Percentiles rank a stretch among this genome's conserved stretches.
Evolutionary conservation across 2,888 invertebrate genomes (phyloP).

Genomic region (Plemyria rubiginata): DNA sequence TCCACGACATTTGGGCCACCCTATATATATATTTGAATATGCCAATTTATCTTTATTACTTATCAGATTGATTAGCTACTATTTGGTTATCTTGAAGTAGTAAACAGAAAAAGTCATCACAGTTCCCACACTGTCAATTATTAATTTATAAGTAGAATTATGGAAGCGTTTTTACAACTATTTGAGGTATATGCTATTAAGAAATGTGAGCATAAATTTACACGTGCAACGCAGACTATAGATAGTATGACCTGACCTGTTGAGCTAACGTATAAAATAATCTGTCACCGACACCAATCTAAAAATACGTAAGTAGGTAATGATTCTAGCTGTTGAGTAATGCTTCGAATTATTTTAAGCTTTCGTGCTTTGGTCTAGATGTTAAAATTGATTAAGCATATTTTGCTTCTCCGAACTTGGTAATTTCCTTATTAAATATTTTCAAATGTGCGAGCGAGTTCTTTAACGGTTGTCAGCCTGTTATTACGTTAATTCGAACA

Average conservation of each 20-base stretch:
- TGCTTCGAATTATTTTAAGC: conserved; percentile 25
- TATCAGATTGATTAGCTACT: conserved; percentile 13
- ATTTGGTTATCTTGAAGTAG: conserved; percentile 1
- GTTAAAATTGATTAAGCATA: conserved; percentile 26
- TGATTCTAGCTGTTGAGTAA: conserved; percentile 61
- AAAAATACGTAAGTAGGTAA: conserved; percentile 64
- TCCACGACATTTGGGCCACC: too few relatives aligned
- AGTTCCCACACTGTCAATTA: neutral
- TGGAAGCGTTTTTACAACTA: neutral
- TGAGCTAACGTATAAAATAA: conserved; percentile 45
- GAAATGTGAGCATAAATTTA: conserved; percentile 24
- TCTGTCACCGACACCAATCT: conserved; percentile 55
- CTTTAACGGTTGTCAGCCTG: too few relatives aligned
- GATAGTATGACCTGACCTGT: conserved; percentile 35
- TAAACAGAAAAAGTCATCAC: too few relatives aligned
- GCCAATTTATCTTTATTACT: conserved; percentile 16
- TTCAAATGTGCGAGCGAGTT: too few relatives aligned
- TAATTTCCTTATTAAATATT: too few relatives aligned
- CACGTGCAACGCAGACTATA: conserved; percentile 16
- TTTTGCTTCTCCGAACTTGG: too few relatives aligned
- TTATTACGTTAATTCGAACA: neutral
- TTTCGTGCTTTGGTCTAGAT: conserved; percentile 19
- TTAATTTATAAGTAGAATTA: neutral
- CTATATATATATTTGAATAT: conserved; percentile 16
- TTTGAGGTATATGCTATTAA: conserved; percentile 13